Conservation (phyloP, 2,113 vertebrate species). For the Ammospiza nelsoni region DNA sequence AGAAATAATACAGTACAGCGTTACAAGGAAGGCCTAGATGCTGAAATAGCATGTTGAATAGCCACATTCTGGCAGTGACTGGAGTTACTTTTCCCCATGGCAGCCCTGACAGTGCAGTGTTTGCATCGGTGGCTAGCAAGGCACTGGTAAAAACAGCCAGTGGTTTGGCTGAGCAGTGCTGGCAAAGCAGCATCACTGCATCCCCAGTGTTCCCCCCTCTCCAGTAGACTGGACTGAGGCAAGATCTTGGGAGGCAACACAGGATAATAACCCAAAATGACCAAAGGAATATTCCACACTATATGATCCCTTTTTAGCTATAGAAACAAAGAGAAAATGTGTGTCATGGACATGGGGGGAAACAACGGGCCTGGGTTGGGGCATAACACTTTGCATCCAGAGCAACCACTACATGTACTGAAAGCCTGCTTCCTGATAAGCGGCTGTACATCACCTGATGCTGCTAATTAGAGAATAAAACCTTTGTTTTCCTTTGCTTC, state of each 20-base stretch:
- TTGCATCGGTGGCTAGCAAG: fast-evolving
- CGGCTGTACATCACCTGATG: background rate
- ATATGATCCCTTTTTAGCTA: background rate
- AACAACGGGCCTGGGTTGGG: background rate
- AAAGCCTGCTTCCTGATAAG: background rate
- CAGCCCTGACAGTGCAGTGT: background rate
- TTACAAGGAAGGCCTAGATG: background rate
- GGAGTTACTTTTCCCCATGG: background rate
- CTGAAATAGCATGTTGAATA: background rate
- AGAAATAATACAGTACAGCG: background rate
- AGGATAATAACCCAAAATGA: background rate
- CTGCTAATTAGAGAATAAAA: background rate
- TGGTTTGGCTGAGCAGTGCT: background rate
- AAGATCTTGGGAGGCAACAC: too few species aligned
- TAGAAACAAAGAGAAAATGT: background rate
- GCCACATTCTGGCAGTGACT: background rate
- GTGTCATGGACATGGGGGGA: fast-evolving
- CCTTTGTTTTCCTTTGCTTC: background rate
- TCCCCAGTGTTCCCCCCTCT: too few species aligned
- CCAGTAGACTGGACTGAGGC: too few species aligned
- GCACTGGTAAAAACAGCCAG: background rate
- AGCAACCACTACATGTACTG: background rate
- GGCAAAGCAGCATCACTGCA: background rate
- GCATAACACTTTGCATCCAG: background rate
- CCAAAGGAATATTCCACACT: background rate